Conservation (phyloP, 2,113 vertebrate species). For the Rhegmatorhina hoffmannsi region DNA sequence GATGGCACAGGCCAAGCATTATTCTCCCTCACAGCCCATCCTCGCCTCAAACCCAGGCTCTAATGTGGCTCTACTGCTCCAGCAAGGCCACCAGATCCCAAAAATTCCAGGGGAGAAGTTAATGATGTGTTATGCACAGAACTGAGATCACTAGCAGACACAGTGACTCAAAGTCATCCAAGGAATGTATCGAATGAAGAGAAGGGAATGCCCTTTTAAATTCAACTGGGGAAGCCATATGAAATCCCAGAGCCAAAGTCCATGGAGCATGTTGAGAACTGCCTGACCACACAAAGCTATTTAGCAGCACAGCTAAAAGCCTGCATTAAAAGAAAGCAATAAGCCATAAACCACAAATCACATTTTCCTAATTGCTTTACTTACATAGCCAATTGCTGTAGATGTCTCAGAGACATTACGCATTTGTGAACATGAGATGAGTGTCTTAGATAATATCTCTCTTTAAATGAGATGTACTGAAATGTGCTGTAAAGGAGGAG, state of each 20-base stretch:
- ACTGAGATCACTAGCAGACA: neutral
- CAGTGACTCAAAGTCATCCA: neutral
- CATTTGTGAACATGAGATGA: neutral
- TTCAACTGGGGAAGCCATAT: neutral
- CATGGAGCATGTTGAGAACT: neutral
- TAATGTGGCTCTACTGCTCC: neutral
- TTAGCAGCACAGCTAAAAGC: neutral
- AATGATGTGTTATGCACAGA: neutral
- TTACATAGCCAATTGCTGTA: conserved; percentile 11
- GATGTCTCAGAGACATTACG: neutral
- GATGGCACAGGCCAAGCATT: rapidly evolving
- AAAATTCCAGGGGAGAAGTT: neutral
- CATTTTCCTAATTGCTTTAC: conserved; percentile 51
- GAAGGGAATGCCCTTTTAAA: neutral
- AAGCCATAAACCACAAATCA: conserved; percentile 4
- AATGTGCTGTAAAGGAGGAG: neutral
- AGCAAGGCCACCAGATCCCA: neutral
- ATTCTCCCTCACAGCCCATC: neutral
- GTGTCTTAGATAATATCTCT: neutral
- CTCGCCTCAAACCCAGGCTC: neutral
- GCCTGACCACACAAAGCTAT: neutral
- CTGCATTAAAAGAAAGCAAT: neutral
- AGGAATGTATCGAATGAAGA: neutral
- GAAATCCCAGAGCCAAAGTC: neutral
- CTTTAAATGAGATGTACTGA: neutral